Evolutionary conservation across 2,888 invertebrate species (phyloP), one percentile per base, ranked within the genome.

Genomic region (Mayetiola destructor): DNA sequence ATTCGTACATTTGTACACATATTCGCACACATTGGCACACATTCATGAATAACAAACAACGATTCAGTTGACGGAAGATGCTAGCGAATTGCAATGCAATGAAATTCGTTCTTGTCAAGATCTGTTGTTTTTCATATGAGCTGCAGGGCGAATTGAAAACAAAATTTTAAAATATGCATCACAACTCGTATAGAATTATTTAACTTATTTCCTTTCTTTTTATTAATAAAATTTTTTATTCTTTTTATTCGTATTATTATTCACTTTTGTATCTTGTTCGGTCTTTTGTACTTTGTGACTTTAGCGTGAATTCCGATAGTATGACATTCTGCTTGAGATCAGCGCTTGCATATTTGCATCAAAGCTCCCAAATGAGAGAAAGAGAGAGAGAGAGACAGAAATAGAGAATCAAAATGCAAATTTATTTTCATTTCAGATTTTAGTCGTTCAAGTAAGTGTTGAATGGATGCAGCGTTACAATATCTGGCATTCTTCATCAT

Each of bases 131-230:
- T 42, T 42, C 12, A 23, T 23, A 42, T 42, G 42, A 42, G 23
- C 3, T 23, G 10, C 5, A 21, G 12, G 3, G 39, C 42, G 42
- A 20, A 42, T 42, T 42, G 42, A 42, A 23, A 42, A 42, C 42
- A 42, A 20, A 42, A 42, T 42, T 42, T 42, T 42, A 42, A 42
- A 42, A 42, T 42, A 42, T 42, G 42, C 42, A 42, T n/a, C 42
- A n/a, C n/a, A 42, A 42, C 42, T 42, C 42, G 42, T 42, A 42
- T 42, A 42, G n/a, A 42, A 42, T 42, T 42, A 42, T 42, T 42
- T 42, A 42, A 42, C 42, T 42, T 42, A 42, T 42, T n/a, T 42
- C 42, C 23, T 14, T n/a, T 42, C 12, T 42, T 42, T 42, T 42
- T 42, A 42, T 42, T n/a, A n/a, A n/a, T n/a, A n/a, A n/a, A n/a